Evolutionary conservation across 2,888 invertebrate species (phyloP), one percentile per base, ranked within the genome.

Genomic region (Drosophila anomalata): DNA sequence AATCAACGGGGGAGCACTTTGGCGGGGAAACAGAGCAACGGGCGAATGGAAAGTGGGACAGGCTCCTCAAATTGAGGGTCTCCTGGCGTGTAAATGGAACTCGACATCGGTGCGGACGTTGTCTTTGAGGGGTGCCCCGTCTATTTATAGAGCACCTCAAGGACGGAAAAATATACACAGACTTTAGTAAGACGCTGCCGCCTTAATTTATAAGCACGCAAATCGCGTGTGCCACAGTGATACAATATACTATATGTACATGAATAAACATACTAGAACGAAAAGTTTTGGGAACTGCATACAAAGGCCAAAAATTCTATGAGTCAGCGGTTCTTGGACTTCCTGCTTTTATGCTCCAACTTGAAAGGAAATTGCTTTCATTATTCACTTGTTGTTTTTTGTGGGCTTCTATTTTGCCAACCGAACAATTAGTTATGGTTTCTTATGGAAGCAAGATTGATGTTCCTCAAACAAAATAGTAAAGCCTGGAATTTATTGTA

Each of bases 81-180:
- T 47, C 42, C 71, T 46, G 54, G 66, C 73, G 75, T 75, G 80
- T 68, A 70, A 77, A 79, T 66, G 67, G 68, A 79, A 85, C 54
- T 86, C 77, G 79, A 62, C 77, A 72, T 79, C 58, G 67, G 55
- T 60, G 57, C 50, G 56, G 59, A 53, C 66, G 69, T 51, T 55
- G 26, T 75, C 73, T 58, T 71, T 53, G 29, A 42, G 52, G 53
- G 22, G 14, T 26, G 44, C 33, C 24, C 20, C 52, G 5, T 53
- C 67, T 80, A 87, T 74, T 66, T 78, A 67, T 78, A 84, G 85
- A 33, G 11, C 42, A 11, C 39, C 31, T 60, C 81, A 84, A 84
- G 81, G 81, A 77, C 87, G 59, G 14, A 55, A 46, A 52, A 68
- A 66, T 52, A 62, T 57, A 59, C 41, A 31, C 14, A 53, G 56